Base-by-base conservation (phyloP, 1,140 invertebrate species). In the Drosophila ironensis region DNA sequence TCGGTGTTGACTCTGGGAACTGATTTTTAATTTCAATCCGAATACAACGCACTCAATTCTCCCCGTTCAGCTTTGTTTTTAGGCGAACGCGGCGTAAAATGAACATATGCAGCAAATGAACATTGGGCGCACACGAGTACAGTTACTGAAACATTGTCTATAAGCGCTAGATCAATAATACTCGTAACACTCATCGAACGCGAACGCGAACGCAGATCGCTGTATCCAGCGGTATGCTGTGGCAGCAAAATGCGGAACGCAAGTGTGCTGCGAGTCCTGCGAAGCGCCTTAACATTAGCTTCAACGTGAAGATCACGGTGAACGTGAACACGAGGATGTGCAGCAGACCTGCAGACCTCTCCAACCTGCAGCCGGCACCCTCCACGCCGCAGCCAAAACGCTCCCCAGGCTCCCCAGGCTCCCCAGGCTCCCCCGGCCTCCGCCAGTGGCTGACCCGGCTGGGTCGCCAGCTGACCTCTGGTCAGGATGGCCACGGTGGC, bases 241-340 rank as follows among this genome's bases (percentile, higher is more conserved):
- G 78, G 69, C 46, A 61, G 19, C 50, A 84, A 50, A 68, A 82
- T 77, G 77, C 45, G 41, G 52, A 73, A 16, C 75, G 28, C 47
- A 42, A 14, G 6, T 14, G 6, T 2, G 20, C 4, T 3, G 11
- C 9, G 1, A 24, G 3, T 27, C 40, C 46, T n/a, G 17, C 63
- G 0, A 73, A 38, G 20, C 70, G 80, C 3, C 44, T 84, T 3
- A 86, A 84, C 27, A 71, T 86, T 22, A 84, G 74, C 41, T 86
- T 84, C 19, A 86, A 86, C 74, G 64, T 84, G 1, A 84, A 84
- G 72, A 84, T 84, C n/a, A 70, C 78, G 14, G 78, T 84, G 2
- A 84, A 84, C 78, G 78, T 86, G 0, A 78, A 84, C 28, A 84
- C 78, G 4, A 86, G 68, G 60, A 84, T 71, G 73, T 53, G 27